These are phyloP conservation scores for Stichopus chloronotus DNA, from an alignment of 35 echinoderm and acorn worm genomes.

Conservation along the genomic window DNA sequence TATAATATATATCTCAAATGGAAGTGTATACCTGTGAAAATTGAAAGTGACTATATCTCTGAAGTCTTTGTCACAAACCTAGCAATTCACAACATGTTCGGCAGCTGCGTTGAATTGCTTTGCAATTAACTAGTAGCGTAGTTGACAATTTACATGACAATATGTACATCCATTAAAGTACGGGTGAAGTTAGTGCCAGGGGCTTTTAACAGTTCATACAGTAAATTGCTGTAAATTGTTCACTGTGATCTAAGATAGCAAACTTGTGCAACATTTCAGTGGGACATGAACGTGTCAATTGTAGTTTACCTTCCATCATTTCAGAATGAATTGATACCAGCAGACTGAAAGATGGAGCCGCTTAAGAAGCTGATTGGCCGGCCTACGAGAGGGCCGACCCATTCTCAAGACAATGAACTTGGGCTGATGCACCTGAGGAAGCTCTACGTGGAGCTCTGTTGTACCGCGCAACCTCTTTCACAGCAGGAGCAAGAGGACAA, in stretches of 20 bases:
- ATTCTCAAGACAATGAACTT: slow-evolving; percentile 90
- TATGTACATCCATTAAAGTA: no score
- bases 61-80: no score
- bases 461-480: slow-evolving; percentile 80
- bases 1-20: no score
- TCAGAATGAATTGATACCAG: background rate
- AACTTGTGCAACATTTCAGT: background rate
- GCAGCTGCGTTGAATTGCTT: no score
- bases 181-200: no score
- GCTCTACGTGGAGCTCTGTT: slow-evolving; percentile 96
- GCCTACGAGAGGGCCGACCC: slow-evolving; percentile 28
- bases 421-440: slow-evolving; percentile 97
- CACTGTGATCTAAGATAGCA: background rate
- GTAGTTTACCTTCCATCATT: background rate
- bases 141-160: no score
- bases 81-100: no score
- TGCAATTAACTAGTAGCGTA: no score
- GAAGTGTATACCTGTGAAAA: no score
- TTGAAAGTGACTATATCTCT: no score
- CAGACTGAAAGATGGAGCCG: slow-evolving; percentile 47
- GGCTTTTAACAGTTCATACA: no score
- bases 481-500: slow-evolving; percentile 99
- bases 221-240: no score
- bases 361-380: slow-evolving; percentile 56
- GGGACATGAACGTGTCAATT: background rate